A percentile compares a stretch with the other conserved stretches of the same genome.
phyloP scores from a whole-genome alignment of 2,113 vertebrate genomes.

The Gallinago media region DNA sequence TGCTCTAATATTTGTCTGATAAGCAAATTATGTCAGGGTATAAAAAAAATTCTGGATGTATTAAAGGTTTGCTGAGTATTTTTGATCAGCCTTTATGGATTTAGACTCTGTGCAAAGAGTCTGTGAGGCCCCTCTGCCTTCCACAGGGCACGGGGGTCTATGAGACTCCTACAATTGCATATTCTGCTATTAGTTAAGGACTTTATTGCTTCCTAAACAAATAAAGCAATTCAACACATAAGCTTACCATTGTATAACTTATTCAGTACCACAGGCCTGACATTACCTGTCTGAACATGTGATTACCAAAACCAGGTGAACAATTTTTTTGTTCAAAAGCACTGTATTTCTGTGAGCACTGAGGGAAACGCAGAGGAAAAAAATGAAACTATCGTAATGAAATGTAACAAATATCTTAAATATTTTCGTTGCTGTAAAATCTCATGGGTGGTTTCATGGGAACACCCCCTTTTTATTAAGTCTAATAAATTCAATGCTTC shows the following conservation, averaged over 20 bases:
- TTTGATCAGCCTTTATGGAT: background rate
- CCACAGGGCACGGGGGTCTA: background rate
- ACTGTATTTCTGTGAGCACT: background rate
- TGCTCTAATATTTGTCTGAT: background rate
- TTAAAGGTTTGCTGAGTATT: background rate
- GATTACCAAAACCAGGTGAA: background rate
- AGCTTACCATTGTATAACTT: background rate
- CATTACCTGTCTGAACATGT: background rate
- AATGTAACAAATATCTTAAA: conserved; percentile 12
- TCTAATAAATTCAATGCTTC: conserved; percentile 37
- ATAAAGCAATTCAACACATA: conserved; percentile 21
- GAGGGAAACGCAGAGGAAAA: background rate
- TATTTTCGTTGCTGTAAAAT: conserved; percentile 16
- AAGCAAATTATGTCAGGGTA: background rate
- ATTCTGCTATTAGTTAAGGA: conserved; percentile 18
- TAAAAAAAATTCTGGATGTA: background rate
- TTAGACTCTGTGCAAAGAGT: background rate
- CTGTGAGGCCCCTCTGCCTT: background rate
- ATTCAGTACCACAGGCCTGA: background rate
- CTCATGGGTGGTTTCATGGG: conserved; percentile 2
- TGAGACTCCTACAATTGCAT: background rate
- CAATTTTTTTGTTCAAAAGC: background rate
- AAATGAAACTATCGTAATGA: background rate
- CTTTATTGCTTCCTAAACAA: conserved; percentile 36
- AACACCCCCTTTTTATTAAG: conserved; percentile 1